Percentiles rank a stretch among this genome's conserved stretches.
Evolutionary conservation across 2,797 vertebrate genomes (phyloP).

Genomic region (Onychomys leucogaster): DNA sequence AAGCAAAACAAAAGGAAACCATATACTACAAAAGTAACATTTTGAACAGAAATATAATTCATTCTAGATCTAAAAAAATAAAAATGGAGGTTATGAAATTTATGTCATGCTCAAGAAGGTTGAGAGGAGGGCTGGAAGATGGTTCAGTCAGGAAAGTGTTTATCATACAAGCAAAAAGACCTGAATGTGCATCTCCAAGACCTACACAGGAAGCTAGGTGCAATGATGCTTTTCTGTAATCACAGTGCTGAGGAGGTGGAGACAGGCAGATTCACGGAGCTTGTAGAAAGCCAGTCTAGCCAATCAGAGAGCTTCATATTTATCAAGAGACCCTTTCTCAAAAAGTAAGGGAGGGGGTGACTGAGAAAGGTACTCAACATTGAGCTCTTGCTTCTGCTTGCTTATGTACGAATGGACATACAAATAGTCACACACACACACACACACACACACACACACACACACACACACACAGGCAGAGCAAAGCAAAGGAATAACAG

Average conservation of each 20-base stretch:
- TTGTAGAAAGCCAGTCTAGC: neutral
- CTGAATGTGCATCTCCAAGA: neutral
- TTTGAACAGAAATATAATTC: constrained; percentile 46
- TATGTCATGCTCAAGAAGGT: constrained; percentile 34
- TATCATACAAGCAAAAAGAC: neutral
- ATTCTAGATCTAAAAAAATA: constrained; percentile 15
- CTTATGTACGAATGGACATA: neutral
- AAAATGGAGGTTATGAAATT: neutral
- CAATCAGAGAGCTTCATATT: neutral
- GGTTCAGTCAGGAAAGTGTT: neutral
- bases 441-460: neutral
- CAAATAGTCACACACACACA: neutral
- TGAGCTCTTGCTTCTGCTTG: neutral
- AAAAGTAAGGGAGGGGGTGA: neutral
- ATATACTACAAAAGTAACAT: neutral
- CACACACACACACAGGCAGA: neutral
- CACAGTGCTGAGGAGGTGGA: neutral
- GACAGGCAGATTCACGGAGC: neutral
- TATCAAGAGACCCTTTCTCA: neutral
- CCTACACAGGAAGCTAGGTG: too few relatives aligned
- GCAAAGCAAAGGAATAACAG: too few relatives aligned
- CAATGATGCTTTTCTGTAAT: neutral
- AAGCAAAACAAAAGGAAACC: neutral
- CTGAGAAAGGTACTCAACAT: neutral
- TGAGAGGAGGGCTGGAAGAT: neutral